Evolutionary conservation across 2,113 vertebrate genomes (phyloP).

Genomic region (Lamprologus tigripictilis): DNA sequence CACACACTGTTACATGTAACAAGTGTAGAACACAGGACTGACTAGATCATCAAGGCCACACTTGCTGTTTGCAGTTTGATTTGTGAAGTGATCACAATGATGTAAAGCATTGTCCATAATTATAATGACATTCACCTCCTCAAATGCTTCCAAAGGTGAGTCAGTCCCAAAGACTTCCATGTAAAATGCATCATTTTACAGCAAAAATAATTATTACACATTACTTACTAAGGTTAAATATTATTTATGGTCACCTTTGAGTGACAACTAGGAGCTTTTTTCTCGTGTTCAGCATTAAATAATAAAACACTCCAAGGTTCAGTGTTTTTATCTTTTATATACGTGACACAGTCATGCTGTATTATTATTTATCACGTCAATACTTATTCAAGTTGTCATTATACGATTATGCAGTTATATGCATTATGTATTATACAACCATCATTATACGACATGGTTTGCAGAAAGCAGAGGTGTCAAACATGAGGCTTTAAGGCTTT

Average conservation of each 20-base stretch:
- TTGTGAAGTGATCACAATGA: not conserved
- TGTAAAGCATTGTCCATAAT: not conserved
- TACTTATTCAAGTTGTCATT: not conserved
- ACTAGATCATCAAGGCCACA: not conserved
- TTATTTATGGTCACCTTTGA: not conserved
- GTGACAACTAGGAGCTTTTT: not conserved
- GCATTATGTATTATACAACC: not conserved
- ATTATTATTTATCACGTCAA: not conserved
- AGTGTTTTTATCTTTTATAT: not conserved
- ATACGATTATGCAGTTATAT: not conserved
- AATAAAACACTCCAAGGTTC: not conserved
- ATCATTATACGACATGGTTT: not conserved
- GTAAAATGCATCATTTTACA: not conserved
- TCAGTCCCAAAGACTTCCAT: not conserved
- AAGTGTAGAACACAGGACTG: not conserved
- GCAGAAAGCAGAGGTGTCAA: not conserved
- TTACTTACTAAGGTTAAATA: not conserved
- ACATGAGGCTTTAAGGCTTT: not conserved
- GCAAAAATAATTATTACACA: not conserved
- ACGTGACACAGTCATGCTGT: accelerated
- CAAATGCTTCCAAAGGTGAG: not conserved
- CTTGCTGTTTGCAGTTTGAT: not conserved
- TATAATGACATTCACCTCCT: not conserved
- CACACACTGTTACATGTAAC: not conserved
- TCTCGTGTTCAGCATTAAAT: not conserved